Base-by-base conservation (phyloP, 2,113 vertebrate species). In the Phylloscopus trochilus region DNA sequence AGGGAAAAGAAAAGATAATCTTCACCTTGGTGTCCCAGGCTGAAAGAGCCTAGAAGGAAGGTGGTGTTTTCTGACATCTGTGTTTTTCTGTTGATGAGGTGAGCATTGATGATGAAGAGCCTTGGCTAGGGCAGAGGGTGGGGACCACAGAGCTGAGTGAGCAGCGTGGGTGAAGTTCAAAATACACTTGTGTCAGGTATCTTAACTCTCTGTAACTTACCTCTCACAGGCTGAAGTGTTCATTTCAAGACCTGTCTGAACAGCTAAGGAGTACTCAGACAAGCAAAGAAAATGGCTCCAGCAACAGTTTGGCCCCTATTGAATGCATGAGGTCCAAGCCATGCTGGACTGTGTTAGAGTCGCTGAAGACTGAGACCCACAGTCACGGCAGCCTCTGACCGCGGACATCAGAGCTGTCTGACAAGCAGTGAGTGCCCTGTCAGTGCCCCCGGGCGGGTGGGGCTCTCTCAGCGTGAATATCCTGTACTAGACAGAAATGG, bases 231-330 rank as follows among this genome's bases (percentile, higher is more conserved):
- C 46, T 58, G 31, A 30, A 43, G 47, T 44, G 1, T 33, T 80
- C 28, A 9, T 46, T 62, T 30, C 33, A 28, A 43, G 52, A 70
- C 21, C 60, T 39, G 10, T 43, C 55, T 10, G 58, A 62, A 15
- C 2, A 31, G n/a, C 21, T 8, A 26, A 39, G 63, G 67, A 27
- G 30, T 66, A 5, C 28, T 55, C 19, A 70, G 47, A 53, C 19
- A 62, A 78, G 55, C 28, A 55, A 30, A 70, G 66, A 63, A 79
- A 70, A 87, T 79, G 75, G 79, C 53, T 76, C 20, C 52, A 16
- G 56, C 0, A 2, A 9, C 12, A 26, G 56, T 37, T 62, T 15
- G 0, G 20, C 14, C 35, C 31, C 56, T 33, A 26, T 0, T 6
- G 6, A 21, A 27, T 10, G 27, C 2, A 2, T 4, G 1, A 49